Conservation (phyloP, 2,113 vertebrate species). For the Isichthys henryi region DNA sequence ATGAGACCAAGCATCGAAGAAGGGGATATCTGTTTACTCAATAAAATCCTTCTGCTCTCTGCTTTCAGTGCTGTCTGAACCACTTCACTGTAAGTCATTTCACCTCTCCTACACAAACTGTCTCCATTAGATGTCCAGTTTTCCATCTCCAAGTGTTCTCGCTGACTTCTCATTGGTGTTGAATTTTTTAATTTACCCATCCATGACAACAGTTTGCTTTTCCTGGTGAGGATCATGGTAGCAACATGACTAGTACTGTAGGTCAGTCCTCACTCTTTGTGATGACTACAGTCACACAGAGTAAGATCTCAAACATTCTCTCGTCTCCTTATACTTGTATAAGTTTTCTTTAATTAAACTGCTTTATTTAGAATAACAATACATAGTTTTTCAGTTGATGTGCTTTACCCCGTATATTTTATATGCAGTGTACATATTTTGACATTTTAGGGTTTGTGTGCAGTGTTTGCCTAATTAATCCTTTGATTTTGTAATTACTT, state of each 20-base stretch:
- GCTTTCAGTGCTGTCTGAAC: background rate
- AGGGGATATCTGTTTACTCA: background rate
- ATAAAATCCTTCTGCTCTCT: background rate
- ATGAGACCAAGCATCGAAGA: background rate
- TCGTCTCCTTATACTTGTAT: too few species aligned
- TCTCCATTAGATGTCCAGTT: background rate
- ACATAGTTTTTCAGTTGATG: too few species aligned
- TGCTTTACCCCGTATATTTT: too few species aligned
- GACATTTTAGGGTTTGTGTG: too few species aligned
- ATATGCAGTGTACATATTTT: too few species aligned
- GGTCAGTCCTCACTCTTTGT: background rate
- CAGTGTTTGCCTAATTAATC: too few species aligned
- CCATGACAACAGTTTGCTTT: background rate
- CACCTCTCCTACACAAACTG: background rate
- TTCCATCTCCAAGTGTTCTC: background rate
- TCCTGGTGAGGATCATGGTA: background rate
- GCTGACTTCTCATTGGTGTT: background rate
- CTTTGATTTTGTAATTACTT: too few species aligned
- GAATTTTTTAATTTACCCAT: background rate
- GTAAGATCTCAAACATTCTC: too few species aligned
- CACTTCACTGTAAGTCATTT: background rate
- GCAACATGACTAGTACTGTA: background rate
- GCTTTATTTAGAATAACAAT: too few species aligned
- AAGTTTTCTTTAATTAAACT: too few species aligned
- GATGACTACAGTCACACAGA: too few species aligned